A percentile compares a stretch with the other conserved stretches of the same genome.
phyloP scores from a whole-genome alignment of 2,797 vertebrate species.

The Falco berigora region DNA sequence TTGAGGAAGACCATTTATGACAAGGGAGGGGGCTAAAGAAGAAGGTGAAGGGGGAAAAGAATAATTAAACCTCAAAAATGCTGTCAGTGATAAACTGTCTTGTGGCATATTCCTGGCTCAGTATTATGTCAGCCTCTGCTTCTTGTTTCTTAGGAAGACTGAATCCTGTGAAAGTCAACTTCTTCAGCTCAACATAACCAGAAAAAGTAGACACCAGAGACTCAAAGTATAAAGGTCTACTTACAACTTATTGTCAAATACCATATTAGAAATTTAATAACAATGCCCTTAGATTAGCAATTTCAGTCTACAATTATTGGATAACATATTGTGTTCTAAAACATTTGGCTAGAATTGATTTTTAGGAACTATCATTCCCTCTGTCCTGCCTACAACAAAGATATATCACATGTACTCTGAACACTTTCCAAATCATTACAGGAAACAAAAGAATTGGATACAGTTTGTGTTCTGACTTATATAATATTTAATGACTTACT shows the following conservation, averaged over 20 bases:
- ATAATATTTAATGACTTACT: neutral
- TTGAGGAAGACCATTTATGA: neutral
- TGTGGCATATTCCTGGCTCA: neutral
- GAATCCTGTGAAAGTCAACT: neutral
- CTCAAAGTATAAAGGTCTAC: neutral
- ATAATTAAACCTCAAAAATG: neutral
- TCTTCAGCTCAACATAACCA: neutral
- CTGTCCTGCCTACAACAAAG: neutral
- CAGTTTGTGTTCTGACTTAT: neutral
- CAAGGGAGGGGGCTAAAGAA: fast-evolving
- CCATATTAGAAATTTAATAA: neutral
- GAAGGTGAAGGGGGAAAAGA: neutral
- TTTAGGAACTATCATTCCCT: neutral
- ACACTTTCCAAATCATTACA: neutral
- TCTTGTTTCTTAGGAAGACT: neutral
- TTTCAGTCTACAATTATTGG: neutral
- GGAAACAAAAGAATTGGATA: neutral
- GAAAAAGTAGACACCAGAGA: neutral
- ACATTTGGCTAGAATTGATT: neutral
- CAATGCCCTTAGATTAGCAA: neutral
- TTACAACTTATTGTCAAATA: neutral
- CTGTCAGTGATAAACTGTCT: neutral
- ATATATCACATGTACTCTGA: neutral
- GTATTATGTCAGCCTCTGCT: neutral
- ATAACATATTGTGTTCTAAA: neutral